Evolutionary conservation across 2,113 vertebrate species (phyloP).

Genomic region (Corynorhinus townsendii): DNA sequence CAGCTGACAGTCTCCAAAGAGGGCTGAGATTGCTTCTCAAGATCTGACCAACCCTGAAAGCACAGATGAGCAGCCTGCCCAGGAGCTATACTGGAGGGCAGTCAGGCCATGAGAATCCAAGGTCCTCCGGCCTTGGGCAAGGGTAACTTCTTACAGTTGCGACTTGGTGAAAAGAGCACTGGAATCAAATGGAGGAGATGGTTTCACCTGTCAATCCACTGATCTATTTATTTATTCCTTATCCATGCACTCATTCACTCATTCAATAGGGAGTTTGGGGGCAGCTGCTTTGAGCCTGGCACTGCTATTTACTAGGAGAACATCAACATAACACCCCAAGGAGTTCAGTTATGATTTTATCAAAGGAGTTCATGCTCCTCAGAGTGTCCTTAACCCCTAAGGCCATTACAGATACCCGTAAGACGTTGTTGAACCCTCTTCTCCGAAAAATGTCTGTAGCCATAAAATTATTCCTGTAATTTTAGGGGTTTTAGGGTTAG

Average conservation of each 20-base stretch:
- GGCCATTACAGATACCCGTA: neutral
- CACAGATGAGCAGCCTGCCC: neutral
- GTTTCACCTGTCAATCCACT: neutral
- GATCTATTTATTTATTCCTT: neutral
- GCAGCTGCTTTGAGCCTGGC: neutral
- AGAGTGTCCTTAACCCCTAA: neutral
- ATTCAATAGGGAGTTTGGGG: neutral
- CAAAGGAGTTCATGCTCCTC: neutral
- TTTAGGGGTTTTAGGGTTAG: neutral
- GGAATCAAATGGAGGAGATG: neutral
- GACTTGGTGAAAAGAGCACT: neutral
- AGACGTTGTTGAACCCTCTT: neutral
- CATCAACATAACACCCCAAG: neutral
- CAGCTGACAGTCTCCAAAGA: neutral
- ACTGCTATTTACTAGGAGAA: neutral
- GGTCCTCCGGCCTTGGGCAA: neutral
- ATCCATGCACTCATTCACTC: neutral
- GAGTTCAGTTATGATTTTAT: neutral
- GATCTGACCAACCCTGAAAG: neutral
- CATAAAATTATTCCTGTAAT: neutral
- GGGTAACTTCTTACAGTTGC: neutral
- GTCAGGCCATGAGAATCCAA: neutral
- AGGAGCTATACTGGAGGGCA: no score
- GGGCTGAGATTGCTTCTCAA: neutral
- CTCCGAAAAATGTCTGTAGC: neutral